Base-by-base conservation (phyloP, 2,797 vertebrate genomes). In the Pelodytes ibericus region DNA sequence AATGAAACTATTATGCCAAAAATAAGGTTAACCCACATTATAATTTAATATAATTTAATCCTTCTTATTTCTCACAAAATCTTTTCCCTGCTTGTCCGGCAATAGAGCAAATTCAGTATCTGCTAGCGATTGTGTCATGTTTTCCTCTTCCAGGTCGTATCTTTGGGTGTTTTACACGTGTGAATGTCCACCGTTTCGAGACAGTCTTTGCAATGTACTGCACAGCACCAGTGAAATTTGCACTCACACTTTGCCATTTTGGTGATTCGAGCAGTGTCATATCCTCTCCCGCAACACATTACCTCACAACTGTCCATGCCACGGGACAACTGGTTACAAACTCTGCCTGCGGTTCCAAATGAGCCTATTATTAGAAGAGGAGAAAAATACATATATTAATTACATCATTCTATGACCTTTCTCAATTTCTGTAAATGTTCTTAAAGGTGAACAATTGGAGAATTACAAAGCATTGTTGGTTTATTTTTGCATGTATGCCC, bases 161-260 rank as follows among this genome's bases (percentile, higher is more conserved):
- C 86, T 84, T 95, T 95, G 0, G 94, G 94, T 0, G 90, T 89
- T 79, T 99, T 99, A 79, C 97, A 99, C 1, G 95, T 96, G 90
- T 96, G 95, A 74, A 97, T 86, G 1, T 99, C 96, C 20, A 96
- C 89, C 86, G 93, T 92, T 58, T 95, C 95, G 3, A 95, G 90
- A 81, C 96, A 98, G 91, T 98, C 96, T 56, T 93, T 92, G 89
- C 96, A 99, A 87, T 85, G 94, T 82, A 99, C 96, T 0, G 95
- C 92, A 16, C 96, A 99, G 68, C 96, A 98, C 96, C 96, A 98
- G 82, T 98, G 96, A 89, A 99, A 99, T 80, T 96, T 98, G 84
- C 97, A 99, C 88, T 96, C 96, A 0, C 97, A 99, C 80, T 98
- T 95, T 16, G 93, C 92, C 87, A 94, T 94, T 29, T 89, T 92